phyloP scores from a whole-genome alignment of 2,113 vertebrate species.

The Ptyas mucosa region DNA sequence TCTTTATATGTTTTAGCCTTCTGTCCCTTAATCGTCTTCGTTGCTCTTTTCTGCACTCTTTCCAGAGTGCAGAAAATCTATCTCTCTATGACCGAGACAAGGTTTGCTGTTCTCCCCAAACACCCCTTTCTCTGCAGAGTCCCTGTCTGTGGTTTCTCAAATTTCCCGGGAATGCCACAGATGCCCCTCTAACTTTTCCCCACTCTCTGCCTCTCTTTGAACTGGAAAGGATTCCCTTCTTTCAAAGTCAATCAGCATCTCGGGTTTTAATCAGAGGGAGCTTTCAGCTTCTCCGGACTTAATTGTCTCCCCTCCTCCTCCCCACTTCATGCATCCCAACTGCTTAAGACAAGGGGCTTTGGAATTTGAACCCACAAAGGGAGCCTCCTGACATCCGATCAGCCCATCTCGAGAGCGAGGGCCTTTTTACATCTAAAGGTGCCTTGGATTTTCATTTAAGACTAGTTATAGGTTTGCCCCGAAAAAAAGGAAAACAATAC shows the following conservation, averaged over 20 bases:
- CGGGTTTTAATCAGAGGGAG: constrained; percentile 68
- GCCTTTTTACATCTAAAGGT: constrained; percentile 69
- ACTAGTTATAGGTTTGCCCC: constrained; percentile 70
- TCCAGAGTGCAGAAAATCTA: no score
- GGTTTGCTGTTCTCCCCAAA: no score
- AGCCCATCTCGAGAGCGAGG: constrained; percentile 64
- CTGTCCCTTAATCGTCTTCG: no score
- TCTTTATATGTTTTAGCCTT: no score
- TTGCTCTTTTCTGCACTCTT: no score
- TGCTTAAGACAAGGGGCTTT: constrained; percentile 55
- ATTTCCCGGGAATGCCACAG: not conserved
- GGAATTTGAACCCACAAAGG: constrained; percentile 54
- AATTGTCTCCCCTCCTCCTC: constrained; percentile 58
- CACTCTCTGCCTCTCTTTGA: constrained; percentile 36
- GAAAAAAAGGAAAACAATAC: constrained; percentile 74
- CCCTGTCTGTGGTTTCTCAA: not conserved
- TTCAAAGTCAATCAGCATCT: constrained; percentile 71
- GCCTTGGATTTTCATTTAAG: constrained; percentile 71
- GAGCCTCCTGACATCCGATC: constrained; percentile 69
- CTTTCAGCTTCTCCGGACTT: constrained; percentile 67
- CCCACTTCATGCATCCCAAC: constrained; percentile 44
- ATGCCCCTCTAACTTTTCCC: not conserved
- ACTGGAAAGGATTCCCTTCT: constrained; percentile 63
- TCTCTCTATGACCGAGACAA: no score
- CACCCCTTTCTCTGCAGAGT: not conserved